These are phyloP conservation scores for Myzus persicae DNA, from an alignment of 1,140 invertebrate species.

Conservation along the genomic window DNA sequence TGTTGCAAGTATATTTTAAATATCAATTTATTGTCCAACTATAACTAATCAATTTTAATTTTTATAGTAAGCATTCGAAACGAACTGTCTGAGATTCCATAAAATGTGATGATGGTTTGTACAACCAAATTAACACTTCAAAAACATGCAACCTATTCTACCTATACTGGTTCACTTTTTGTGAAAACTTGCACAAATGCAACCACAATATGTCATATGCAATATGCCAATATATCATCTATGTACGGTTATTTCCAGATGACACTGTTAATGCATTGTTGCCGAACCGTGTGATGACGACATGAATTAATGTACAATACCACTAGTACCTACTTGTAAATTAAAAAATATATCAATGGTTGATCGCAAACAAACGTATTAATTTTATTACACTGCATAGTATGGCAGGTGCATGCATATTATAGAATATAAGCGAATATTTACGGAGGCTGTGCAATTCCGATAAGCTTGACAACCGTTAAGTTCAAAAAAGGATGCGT, in stretches of 20 bases:
- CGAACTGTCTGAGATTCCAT: neutral
- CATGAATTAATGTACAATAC: no score
- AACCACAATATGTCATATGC: no score
- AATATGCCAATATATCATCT: no score
- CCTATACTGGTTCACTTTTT: no score
- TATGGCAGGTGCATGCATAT: neutral
- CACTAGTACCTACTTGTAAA: no score
- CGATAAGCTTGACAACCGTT: neutral
- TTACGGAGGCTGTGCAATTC: neutral
- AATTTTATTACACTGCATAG: neutral
- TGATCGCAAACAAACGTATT: neutral
- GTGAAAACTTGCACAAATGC: no score
- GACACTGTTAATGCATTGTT: no score
- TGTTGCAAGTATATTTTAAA: no score
- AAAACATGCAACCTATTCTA: neutral
- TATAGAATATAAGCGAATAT: neutral
- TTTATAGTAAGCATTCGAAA: neutral
- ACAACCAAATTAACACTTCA: neutral
- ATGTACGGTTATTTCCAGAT: no score
- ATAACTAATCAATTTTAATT: neutral
- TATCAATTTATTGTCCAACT: no score
- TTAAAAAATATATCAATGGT: neutral
- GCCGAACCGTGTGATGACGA: no score
- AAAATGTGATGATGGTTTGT: neutral
- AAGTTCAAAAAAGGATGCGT: neutral